These are phyloP conservation scores for Steinernema feltiae DNA, from an alignment of 1,140 invertebrate genomes.

Conservation along the genomic window DNA sequence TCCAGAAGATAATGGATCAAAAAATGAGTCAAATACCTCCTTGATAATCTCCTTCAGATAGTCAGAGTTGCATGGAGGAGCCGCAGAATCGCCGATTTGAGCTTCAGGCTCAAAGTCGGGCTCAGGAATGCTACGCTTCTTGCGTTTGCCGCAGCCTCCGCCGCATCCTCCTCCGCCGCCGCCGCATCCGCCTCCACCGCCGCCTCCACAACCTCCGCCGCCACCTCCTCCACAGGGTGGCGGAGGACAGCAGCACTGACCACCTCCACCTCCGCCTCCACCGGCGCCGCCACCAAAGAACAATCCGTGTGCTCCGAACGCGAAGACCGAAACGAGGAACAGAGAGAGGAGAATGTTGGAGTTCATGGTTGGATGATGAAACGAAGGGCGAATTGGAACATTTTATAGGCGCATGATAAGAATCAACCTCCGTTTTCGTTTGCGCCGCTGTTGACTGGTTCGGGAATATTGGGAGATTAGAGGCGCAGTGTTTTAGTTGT, in stretches of 20 bases:
- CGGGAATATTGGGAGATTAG: too few relatives aligned
- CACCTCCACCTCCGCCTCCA: background rate
- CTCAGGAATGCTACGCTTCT: background rate
- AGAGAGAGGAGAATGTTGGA: background rate
- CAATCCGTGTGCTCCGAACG: background rate
- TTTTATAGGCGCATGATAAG: too few relatives aligned
- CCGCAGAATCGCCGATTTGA: background rate
- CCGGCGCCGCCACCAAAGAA: background rate
- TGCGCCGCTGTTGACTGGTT: too few relatives aligned
- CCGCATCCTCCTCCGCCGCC: background rate
- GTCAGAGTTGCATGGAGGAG: background rate
- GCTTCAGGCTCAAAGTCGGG: background rate
- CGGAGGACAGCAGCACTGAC: background rate
- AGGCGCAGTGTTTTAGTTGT: too few relatives aligned
- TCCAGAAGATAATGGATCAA: background rate
- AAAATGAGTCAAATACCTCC: background rate
- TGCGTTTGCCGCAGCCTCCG: background rate
- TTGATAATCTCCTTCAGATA: background rate
- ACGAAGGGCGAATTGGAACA: too few relatives aligned
- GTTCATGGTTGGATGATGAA: background rate
- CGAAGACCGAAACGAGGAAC: background rate
- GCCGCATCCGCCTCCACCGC: background rate
- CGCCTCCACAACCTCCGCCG: background rate
- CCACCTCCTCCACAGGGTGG: background rate
- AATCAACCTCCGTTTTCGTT: too few relatives aligned